phyloP scores from a whole-genome alignment of 2,888 invertebrate genomes.

The Deilephila porcellus region DNA sequence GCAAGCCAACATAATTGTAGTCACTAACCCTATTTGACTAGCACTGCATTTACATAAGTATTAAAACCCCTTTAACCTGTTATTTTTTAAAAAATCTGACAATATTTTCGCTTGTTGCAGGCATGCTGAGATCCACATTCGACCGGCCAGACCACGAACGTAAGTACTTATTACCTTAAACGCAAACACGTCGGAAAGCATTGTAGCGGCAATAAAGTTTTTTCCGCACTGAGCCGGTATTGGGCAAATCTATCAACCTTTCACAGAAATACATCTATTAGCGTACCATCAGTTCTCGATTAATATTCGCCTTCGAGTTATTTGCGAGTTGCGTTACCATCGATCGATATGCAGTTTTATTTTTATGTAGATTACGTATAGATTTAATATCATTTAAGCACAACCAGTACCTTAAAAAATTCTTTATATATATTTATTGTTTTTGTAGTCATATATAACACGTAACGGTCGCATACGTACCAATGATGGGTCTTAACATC shows the following conservation, averaged over 20 bases:
- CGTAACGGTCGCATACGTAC: too few relatives aligned
- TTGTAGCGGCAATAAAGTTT: constrained; percentile 41
- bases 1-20: too few relatives aligned
- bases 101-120: constrained; percentile 56
- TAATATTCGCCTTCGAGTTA: background rate
- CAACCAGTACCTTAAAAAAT: too few relatives aligned
- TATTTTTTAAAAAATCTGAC: too few relatives aligned
- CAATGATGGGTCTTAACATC: too few relatives aligned
- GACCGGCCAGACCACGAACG: constrained; percentile 83
- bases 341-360: too few relatives aligned
- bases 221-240: constrained; percentile 49
- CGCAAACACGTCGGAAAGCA: constrained; percentile 37
- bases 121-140: constrained; percentile 83
- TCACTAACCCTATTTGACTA: too few relatives aligned
- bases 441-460: too few relatives aligned
- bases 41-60: background rate
- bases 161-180: constrained; percentile 55
- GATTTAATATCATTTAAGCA: too few relatives aligned
- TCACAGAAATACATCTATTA: constrained; percentile 45
- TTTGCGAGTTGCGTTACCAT: background rate
- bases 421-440: too few relatives aligned
- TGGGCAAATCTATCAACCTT: constrained; percentile 66
- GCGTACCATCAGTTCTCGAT: constrained; percentile 45
- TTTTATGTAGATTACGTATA: too few relatives aligned
- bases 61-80: too few relatives aligned